A percentile compares a stretch with the other conserved stretches of the same genome.
Conservation (phyloP, 2,113 vertebrate species). For the Amphiprion percula region DNA sequence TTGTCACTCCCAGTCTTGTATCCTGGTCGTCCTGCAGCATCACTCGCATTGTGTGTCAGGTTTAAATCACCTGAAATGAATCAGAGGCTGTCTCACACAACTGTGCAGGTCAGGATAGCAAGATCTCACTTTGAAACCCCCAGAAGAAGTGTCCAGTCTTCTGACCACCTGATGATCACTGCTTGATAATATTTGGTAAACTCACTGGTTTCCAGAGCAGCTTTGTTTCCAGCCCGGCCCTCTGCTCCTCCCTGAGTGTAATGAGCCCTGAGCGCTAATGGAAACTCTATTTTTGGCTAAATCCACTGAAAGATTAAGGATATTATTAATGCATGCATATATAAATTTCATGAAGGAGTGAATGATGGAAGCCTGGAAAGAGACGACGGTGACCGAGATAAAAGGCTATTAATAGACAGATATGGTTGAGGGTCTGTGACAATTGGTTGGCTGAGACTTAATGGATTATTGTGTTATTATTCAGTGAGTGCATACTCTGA, state of each 20-base stretch:
- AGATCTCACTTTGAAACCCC: neutral
- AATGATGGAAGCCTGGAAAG: constrained; percentile 51
- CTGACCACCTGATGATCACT: constrained; percentile 4
- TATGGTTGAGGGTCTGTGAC: constrained; percentile 28
- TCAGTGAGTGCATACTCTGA: constrained; percentile 36
- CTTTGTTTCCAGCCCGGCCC: constrained; percentile 22
- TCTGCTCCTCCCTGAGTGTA: neutral
- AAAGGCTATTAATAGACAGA: constrained; percentile 64
- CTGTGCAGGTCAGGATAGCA: neutral
- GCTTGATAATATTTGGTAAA: neutral
- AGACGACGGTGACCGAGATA: constrained; percentile 63
- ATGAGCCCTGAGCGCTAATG: constrained; percentile 27
- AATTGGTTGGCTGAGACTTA: constrained; percentile 43
- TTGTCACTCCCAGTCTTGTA: too few species aligned
- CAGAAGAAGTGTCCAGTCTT: neutral
- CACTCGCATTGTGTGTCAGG: neutral
- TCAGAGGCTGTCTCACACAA: neutral
- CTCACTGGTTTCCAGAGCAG: constrained; percentile 4
- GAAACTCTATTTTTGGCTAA: constrained; percentile 61
- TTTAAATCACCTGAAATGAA: constrained; percentile 29
- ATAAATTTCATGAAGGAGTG: constrained; percentile 67
- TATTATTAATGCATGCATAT: constrained; percentile 65
- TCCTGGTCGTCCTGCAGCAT: constrained; percentile 1
- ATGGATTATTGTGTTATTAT: constrained; percentile 67
- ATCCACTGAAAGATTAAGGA: constrained; percentile 50